Evolutionary conservation across 2,888 invertebrate species (phyloP), one percentile per base, ranked within the genome.

Genomic region (Trichopria drosophilae): DNA sequence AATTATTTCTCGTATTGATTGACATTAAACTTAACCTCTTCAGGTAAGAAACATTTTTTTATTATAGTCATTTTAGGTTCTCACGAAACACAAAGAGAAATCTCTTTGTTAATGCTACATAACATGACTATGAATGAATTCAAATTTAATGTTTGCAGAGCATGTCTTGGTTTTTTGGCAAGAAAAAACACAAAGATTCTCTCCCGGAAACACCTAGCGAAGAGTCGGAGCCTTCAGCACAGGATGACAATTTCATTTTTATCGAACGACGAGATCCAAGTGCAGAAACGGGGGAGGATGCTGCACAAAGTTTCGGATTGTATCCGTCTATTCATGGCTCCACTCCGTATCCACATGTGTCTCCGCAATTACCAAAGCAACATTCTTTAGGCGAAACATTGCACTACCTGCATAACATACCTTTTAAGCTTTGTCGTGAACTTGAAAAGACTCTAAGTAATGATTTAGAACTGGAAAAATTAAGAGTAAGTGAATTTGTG

Each of bases 351-450:
- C 64, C 66, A 4, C 32, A 58, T 5, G 16, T 36, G 9, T 6
- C 53, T 4, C 41, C 53, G 13, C 22, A 9, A 35, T 10, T 49
- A 41, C 19, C 48, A 6, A 63, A 61, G 39, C 56, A 66, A 32
- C 53, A 13, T 45, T 53, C 50, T 20, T 60, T 58, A 39, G 56
- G 50, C 44, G 10, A 68, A 68, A 3, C 46, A 45, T 10, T 45
- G 57, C 13, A 63, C 65, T 81, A 82, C 55, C 67, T 83, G 6
- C 79, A 78, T 61, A 80, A 79, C 24, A 81, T 83, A 1, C 83
- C 82, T 1, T 83, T 83, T 58, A 70, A 77, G 13, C 62, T 83
- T 55, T 78, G 78, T 2, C 76, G 16, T 31, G 77, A 78, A 36
- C 68, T 82, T 6, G 76, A 79, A 61, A 72, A 77, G 67, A 76